A percentile compares a stretch with the other conserved stretches of the same genome.
phyloP scores from a whole-genome alignment of 2,113 vertebrate genomes.

The Psittacara wagleri region DNA sequence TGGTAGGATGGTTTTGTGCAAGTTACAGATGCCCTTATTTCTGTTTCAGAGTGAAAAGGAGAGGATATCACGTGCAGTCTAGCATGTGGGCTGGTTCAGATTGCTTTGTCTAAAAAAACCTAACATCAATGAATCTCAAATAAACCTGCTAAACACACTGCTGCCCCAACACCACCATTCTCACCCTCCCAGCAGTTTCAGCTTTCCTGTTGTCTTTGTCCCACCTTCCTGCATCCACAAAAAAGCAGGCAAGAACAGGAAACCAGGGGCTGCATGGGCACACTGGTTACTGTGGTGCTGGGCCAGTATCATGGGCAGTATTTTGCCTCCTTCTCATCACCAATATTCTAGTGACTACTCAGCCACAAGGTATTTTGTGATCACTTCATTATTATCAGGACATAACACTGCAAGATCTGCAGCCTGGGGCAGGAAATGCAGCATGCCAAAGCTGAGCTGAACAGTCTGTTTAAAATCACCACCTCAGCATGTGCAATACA shows the following conservation, averaged over 20 bases:
- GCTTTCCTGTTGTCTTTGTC: neutral
- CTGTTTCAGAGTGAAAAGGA: neutral
- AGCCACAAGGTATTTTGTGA: rapidly evolving
- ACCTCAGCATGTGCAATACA: neutral
- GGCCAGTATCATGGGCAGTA: rapidly evolving
- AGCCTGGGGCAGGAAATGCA: neutral
- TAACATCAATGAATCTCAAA: neutral
- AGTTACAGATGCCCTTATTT: neutral
- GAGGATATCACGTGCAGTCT: neutral
- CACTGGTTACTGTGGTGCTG: neutral
- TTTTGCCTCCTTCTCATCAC: neutral
- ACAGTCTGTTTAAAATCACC: neutral
- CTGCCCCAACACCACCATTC: neutral
- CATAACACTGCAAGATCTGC: neutral
- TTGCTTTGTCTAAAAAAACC: neutral
- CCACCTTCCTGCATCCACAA: neutral
- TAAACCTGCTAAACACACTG: neutral
- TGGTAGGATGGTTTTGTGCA: neutral
- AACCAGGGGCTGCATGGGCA: neutral
- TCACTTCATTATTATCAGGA: neutral
- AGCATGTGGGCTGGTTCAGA: neutral
- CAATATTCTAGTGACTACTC: rapidly evolving
- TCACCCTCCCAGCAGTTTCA: neutral
- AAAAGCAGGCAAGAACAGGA: neutral
- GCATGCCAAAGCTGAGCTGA: neutral